Evolutionary conservation across 2,888 invertebrate genomes (phyloP), one percentile per base, ranked within the genome.

Genomic region (Oscheius sp.): DNA sequence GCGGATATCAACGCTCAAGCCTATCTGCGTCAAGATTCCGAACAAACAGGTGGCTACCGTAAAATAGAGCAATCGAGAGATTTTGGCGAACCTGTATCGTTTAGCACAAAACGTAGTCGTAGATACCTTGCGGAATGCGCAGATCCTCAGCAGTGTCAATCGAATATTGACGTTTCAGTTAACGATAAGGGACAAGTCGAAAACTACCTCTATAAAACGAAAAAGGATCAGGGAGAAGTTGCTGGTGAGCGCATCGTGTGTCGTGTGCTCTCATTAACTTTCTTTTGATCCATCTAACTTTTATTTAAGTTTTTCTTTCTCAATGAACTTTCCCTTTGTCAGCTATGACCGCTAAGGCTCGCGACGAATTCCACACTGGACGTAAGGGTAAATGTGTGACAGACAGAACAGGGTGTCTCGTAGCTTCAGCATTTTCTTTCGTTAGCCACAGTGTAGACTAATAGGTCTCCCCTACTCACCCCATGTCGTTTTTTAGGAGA

Each of bases 151-250:
- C n/a, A 32, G 2, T 14, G 24, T n/a, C 14, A 17, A 4, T 4
- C 41, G 20, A 6, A 6, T 6, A 24, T 47, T 4, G 22, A 54
- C 26, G 73, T 77, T 74, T 77, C 77, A 74, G 77, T 77, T 65
- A 69, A 77, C 54, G 69, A 72, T 4, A 47, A 61, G 22, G 77
- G 71, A 26, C 67, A 70, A 30, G 74, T 71, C 45, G 74, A 77
- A 24, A 69, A 77, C 49, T 73, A 74, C 50, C 26, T 76, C 62
- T 76, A 76, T 59, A 73, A 76, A 66, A 71, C 73, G 36, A 70
- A 64, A 28, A 70, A 71, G 32, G 72, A 74, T 45, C 64, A 67
- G 9, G 73, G 73, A 41, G 75, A 75, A 64, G 63, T 75, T 26
- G 51, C 67, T 44, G 75, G 75, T 75, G 68, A 68, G 75, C 62